Base-by-base conservation (phyloP, 2,797 vertebrate genomes). In the Euphonia xanthogaster region DNA sequence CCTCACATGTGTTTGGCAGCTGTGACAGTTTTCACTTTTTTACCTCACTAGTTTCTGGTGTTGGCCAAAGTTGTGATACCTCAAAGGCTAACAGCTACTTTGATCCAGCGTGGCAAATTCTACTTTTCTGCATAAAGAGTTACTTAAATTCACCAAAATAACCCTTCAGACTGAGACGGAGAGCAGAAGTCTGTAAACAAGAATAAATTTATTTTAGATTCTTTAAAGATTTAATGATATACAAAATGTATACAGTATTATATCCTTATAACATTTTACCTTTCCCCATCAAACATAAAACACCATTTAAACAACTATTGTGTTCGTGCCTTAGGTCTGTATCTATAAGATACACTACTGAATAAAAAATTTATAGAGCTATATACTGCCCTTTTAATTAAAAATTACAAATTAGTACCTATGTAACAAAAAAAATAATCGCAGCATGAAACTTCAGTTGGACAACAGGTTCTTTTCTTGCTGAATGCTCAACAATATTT, bases 301-400 rank as follows among this genome's bases (percentile, higher is more conserved):
- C 98, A 99, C 97, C 97, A 98, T 97, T 98, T 98, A 97, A 98
- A 98, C 98, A 98, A 98, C 98, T 98, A 98, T 97, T 98, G 97
- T 98, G 98, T 98, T 98, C 98, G 98, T 99, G 99, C 98, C 98
- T 98, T 98, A 98, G 97, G 98, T 98, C 97, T 99, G 99, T 99
- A 99, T 99, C 99, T 99, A 99, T 99, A 99, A 99, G 99, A 99
- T 99, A 99, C 99, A 99, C 98, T 98, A 98, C 98, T 78, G 96
- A 98, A 98, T 98, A 98, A 98, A 98, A 98, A 98, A 95, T 94
- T 97, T 98, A 98, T 97, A 97, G 97, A 97, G 97, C 97, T 98
- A 98, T 98, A 98, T 96, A 98, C 91, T 97, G 98, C 97, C 98
- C 96, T 97, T 91, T 97, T 90, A 98, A 97, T 98, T 98, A 98